Evolutionary conservation across 2,797 vertebrate species (phyloP).

Genomic region (Sphenodon punctatus): DNA sequence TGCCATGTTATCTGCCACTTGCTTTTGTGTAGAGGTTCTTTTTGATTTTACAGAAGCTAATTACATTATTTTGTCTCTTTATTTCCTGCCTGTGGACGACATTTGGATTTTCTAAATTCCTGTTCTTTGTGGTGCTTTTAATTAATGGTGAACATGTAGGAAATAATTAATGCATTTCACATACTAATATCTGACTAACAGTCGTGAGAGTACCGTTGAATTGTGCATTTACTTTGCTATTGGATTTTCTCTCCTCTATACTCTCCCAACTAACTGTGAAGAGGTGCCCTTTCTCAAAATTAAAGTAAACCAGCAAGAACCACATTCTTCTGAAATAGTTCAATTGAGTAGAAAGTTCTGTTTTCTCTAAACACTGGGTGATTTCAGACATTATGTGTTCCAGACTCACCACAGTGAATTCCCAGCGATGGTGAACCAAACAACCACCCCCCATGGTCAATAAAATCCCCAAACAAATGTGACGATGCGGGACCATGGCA

Average conservation of each 20-base stretch:
- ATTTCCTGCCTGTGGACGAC: constrained; percentile 8
- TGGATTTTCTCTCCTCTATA: constrained; percentile 58
- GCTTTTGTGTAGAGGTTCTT: not conserved
- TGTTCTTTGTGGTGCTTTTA: constrained; percentile 31
- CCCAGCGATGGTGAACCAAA: no score
- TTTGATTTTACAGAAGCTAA: not conserved
- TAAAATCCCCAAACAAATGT: no score
- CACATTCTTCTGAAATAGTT: constrained; percentile 41
- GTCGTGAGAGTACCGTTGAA: constrained; percentile 44
- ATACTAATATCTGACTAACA: constrained; percentile 30
- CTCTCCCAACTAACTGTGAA: constrained; percentile 56
- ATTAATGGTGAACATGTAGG: no score
- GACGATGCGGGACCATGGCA: no score
- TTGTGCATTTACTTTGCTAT: constrained; percentile 60
- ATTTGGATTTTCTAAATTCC: constrained; percentile 28
- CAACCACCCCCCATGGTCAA: no score
- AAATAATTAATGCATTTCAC: constrained; percentile 51
- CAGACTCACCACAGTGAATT: no score
- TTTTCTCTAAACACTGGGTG: no score
- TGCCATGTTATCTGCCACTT: not conserved
- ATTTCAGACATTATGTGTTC: no score
- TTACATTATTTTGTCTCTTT: not conserved
- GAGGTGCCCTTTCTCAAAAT: constrained; percentile 35
- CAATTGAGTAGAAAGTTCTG: constrained; percentile 24
- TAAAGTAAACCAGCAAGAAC: constrained; percentile 34